Evolutionary conservation across 2,888 invertebrate species (phyloP).

Genomic region (Drosophila putrida): DNA sequence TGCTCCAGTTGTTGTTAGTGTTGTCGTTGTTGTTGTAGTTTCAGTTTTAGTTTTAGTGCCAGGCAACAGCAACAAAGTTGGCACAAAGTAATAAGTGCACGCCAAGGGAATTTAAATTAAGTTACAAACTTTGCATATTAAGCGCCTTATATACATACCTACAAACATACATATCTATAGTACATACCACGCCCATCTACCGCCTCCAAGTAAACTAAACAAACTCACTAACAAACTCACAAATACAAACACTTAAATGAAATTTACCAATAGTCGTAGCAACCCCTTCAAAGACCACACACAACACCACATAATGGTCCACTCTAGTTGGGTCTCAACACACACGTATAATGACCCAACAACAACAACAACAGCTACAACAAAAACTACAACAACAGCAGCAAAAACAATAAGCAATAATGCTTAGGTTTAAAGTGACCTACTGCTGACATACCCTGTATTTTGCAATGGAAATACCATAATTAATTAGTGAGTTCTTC

Average conservation of each 20-base stretch:
- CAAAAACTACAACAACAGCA: background rate
- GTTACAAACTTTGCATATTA: conserved; percentile 73
- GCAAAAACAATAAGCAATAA: conserved; percentile 9
- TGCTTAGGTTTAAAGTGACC: background rate
- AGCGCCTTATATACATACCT: conserved; percentile 50
- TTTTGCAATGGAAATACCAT: background rate
- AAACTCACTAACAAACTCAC: conserved; percentile 48
- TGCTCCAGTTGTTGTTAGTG: conserved; percentile 6
- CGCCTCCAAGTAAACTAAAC: conserved; percentile 25
- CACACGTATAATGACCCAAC: conserved; percentile 32
- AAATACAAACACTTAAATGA: conserved; percentile 47
- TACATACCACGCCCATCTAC: background rate
- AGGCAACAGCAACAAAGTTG: conserved; percentile 55
- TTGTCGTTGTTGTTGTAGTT: conserved; percentile 24
- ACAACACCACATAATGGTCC: conserved; percentile 51
- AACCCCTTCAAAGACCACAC: conserved; percentile 44
- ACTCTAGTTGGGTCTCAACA: conserved; percentile 23
- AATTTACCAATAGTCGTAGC: conserved; percentile 54
- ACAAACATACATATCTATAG: background rate
- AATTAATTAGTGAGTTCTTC: too few species aligned
- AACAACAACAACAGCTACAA: conserved; percentile 2
- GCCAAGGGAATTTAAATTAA: conserved; percentile 75
- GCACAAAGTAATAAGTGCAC: conserved; percentile 69
- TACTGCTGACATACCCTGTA: conserved; percentile 10
- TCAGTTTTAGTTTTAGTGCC: conserved; percentile 60